These are phyloP conservation scores for Melanogrammus aeglefinus DNA, from an alignment of 2,797 vertebrate species.

Conservation along the genomic window DNA sequence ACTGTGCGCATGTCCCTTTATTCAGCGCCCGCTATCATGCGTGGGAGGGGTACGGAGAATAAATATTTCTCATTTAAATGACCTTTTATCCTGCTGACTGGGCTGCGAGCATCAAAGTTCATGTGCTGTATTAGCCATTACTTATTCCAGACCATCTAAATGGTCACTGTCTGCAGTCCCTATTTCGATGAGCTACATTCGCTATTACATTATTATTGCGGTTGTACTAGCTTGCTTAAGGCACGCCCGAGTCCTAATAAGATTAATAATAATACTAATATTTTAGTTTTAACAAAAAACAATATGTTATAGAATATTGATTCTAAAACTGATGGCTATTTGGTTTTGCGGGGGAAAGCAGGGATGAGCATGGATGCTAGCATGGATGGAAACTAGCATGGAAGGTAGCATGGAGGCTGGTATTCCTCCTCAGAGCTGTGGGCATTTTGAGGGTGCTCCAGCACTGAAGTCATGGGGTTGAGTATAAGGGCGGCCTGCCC, in stretches of 20 bases:
- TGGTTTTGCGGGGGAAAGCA: too few species aligned
- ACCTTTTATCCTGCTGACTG: conserved; percentile 75
- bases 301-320: background rate
- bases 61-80: conserved; percentile 80
- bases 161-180: conserved; percentile 40
- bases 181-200: conserved; percentile 48
- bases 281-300: conserved; percentile 16
- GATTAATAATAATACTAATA: conserved; percentile 28
- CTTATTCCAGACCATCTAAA: conserved; percentile 60
- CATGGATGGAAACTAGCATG: too few species aligned
- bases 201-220: conserved; percentile 44
- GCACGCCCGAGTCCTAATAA: conserved; percentile 16
- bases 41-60: conserved; percentile 64
- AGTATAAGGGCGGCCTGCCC: conserved; percentile 49
- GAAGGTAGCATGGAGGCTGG: conserved; percentile 15
- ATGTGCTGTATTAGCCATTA: conserved; percentile 68
- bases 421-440: conserved; percentile 57
- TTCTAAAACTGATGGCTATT: too few species aligned
- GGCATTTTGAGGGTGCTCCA: conserved; percentile 60
- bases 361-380: too few species aligned
- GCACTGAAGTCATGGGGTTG: conserved; percentile 44
- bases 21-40: conserved; percentile 69
- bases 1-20: conserved; percentile 76
- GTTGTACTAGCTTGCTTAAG: conserved; percentile 30
- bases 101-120: conserved; percentile 71